phyloP scores from a whole-genome alignment of 1,140 invertebrate genomes.

The Dendroctonus valens region DNA sequence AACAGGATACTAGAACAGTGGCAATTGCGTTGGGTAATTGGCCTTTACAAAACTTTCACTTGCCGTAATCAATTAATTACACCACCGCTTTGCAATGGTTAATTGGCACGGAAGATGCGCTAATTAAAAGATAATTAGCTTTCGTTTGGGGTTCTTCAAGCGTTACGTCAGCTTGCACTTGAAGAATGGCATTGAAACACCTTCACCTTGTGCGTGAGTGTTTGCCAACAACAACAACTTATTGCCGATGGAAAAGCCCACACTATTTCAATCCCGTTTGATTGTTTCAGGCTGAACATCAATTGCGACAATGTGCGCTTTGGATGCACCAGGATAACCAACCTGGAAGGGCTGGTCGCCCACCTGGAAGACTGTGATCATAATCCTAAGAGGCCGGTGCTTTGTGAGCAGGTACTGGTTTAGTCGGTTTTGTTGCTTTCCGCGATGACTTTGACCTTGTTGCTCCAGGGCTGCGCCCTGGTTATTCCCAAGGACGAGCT shows the following conservation, averaged over 20 bases:
- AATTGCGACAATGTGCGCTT: conserved; percentile 86
- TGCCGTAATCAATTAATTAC: not conserved
- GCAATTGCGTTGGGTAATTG: not conserved
- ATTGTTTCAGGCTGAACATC: conserved; percentile 69
- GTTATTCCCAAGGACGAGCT: conserved; percentile 94
- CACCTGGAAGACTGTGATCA: conserved; percentile 91
- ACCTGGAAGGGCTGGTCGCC: conserved; percentile 76
- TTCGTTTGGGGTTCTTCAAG: too few relatives aligned
- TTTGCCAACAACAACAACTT: too few relatives aligned
- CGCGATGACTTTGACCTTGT: not conserved
- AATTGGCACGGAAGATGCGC: too few relatives aligned
- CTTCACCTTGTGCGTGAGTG: too few relatives aligned
- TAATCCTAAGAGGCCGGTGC: conserved; percentile 90
- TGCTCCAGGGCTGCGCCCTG: conserved; percentile 75
- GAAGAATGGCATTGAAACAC: too few relatives aligned
- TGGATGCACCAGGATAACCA: conserved; percentile 82
- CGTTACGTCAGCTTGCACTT: too few relatives aligned
- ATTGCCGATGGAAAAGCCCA: not conserved
- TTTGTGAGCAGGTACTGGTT: conserved; percentile 69
- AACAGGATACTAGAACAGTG: too few relatives aligned
- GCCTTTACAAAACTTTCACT: conserved; percentile 5
- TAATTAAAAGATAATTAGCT: too few relatives aligned
- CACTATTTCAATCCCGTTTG: not conserved
- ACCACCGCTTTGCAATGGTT: too few relatives aligned
- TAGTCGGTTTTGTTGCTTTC: not conserved